These are phyloP conservation scores for Aethes cnicana DNA, from an alignment of 2,888 invertebrate species.

Conservation along the genomic window DNA sequence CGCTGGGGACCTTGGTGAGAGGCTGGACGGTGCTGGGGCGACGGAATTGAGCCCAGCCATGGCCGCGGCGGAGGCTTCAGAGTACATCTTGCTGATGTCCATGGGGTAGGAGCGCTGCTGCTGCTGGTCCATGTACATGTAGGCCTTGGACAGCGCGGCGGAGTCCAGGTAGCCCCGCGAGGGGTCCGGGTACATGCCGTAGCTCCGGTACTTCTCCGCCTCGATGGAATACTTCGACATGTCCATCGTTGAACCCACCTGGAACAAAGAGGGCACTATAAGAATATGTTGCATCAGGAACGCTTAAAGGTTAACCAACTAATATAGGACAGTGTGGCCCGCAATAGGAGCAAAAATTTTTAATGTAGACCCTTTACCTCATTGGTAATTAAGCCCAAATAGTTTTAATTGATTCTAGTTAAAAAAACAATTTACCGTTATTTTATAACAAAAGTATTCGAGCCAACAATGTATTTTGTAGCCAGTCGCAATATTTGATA, in stretches of 20 bases:
- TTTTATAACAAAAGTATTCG: too few species aligned
- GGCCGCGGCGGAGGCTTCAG: conserved; percentile 83
- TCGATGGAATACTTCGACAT: conserved; percentile 90
- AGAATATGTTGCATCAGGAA: too few species aligned
- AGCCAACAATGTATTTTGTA: too few species aligned
- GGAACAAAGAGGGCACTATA: conserved; percentile 57
- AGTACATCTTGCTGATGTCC: conserved; percentile 86
- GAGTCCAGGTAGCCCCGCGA: conserved; percentile 88
- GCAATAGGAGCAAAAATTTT: too few species aligned
- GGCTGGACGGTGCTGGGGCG: conserved; percentile 70
- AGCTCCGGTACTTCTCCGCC: conserved; percentile 89
- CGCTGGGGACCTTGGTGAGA: conserved; percentile 71
- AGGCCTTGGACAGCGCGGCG: conserved; percentile 88
- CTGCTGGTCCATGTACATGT: conserved; percentile 88
- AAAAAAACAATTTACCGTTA: too few species aligned
- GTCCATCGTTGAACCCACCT: conserved; percentile 90
- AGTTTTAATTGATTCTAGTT: too few species aligned
- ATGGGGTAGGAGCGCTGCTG: conserved; percentile 81
- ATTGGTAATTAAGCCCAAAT: too few species aligned
- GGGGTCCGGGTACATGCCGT: conserved; percentile 89
- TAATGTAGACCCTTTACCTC: too few species aligned
- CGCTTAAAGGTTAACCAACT: too few species aligned
- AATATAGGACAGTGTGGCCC: too few species aligned
- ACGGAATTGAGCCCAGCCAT: conserved; percentile 80
- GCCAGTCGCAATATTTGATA: too few species aligned